These are phyloP conservation scores for Ptilodon capucinus DNA, from an alignment of 2,888 invertebrate species.

Conservation along the genomic window DNA sequence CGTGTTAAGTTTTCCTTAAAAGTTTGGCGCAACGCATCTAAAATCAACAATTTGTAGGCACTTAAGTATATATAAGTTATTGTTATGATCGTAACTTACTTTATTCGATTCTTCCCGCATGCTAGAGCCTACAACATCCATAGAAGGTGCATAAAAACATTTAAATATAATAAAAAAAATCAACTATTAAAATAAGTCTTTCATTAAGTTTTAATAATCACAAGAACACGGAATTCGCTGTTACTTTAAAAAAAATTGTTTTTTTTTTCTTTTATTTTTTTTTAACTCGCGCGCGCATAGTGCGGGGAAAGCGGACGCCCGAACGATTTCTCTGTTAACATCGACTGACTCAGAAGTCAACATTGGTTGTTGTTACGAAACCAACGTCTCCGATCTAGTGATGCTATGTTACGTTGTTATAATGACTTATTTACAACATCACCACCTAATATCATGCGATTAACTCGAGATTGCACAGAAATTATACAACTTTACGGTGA, in stretches of 20 bases:
- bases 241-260: slow-evolving; percentile 1
- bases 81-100: too few relatives aligned
- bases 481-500: background rate
- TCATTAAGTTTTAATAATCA: background rate
- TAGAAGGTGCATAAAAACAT: too few relatives aligned
- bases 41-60: too few relatives aligned
- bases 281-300: slow-evolving; percentile 40
- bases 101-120: too few relatives aligned
- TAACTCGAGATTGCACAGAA: background rate
- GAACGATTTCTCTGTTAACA: slow-evolving; percentile 68
- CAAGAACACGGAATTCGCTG: slow-evolving; percentile 4
- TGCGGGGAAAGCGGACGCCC: slow-evolving; percentile 66
- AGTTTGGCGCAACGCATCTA: too few relatives aligned
- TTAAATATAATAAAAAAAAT: too few relatives aligned
- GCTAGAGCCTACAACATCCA: too few relatives aligned
- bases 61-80: too few relatives aligned
- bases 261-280: slow-evolving; percentile 16
- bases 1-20: too few relatives aligned
- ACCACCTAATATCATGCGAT: background rate
- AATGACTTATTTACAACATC: slow-evolving; percentile 17
- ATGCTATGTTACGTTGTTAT: slow-evolving; percentile 33
- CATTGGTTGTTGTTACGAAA: slow-evolving; percentile 58
- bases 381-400: slow-evolving; percentile 45
- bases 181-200: too few relatives aligned
- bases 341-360: slow-evolving; percentile 51